Evolutionary conservation across 2,113 vertebrate species (phyloP), one percentile per base, ranked within the genome.

Genomic region (Lasiurus cinereus): DNA sequence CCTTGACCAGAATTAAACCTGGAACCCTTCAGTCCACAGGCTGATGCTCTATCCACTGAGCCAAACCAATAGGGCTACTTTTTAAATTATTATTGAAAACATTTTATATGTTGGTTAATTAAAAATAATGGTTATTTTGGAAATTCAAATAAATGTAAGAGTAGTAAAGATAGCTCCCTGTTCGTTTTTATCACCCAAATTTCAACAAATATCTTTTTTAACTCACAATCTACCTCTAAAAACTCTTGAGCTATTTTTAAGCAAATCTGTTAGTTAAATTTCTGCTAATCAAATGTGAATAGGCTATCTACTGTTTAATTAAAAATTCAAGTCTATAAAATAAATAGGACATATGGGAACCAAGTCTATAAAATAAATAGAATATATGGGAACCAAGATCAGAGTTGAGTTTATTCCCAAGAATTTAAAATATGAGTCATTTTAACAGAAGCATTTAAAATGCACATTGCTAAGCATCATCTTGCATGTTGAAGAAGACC

Each of bases 221-320:
- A 94, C 85, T 19, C 86, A 74, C 56, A 83, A 72, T 52, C 29
- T 29, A 79, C 3, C 5, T 16, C 12, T 24, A 4, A 89, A 89
- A 52, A 84, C 14, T 56, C 54, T 8, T 80, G 6, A 24, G 46
- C 33, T 88, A 82, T 73, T 93, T 96, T 85, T 69, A 93, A 77
- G 59, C 16, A 92, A 84, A 80, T 77, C 2, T 73, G 29, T n/a
- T 64, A 18, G 43, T 69, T 46, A 93, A 77, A 78, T 50, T 86
- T 79, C 83, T 72, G 39, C 48, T 89, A 94, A 72, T 76, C 24
- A 66, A 95, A 95, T 73, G 9, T 91, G 62, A 96, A 92, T 3
- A 83, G 19, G 52, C 13, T 76, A 2, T 54, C 3, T 90, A 83
- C 27, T 96, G 89, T 67, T 83, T 74, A 85, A 86, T 86, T 21